Base-by-base conservation (phyloP, 2,113 vertebrate genomes). In the Daphoenositta chrysoptera region DNA sequence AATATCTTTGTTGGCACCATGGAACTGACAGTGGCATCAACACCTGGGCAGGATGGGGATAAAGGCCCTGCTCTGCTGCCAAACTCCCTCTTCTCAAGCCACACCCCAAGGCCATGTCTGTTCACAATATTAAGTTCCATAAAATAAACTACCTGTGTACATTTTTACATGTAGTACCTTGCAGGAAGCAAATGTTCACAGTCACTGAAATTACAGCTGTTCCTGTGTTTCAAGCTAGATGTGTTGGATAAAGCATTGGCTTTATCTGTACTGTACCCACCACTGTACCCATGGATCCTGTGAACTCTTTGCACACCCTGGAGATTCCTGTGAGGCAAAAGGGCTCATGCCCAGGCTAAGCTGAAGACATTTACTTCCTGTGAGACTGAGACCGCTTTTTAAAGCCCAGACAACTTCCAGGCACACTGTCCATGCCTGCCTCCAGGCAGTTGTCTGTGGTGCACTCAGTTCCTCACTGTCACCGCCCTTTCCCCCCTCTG, bases 401-500 rank as follows among this genome's bases (percentile, higher is more conserved):
- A 73, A 87, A 91, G 47, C 21, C 28, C 23, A 40, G 21, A 9
- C 33, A 44, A 69, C 27, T 64, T 77, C 28, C n/a, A 72, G 58
- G 44, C 37, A 80, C 48, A 5, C 13, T n/a, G 19, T 16, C 28
- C 11, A 6, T 35, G 37, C 13, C 39, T 58, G n/a, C 39, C 50
- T 53, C 70, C 33, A 61, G 70, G n/a, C 51, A 68, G 14, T 2
- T 61, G 35, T 50, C 63, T 17, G 7, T 1, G 1, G 42, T 27
- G 27, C 19, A 11, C 33, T 50, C 42, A 42, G 17, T 24, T 83
- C n/a, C 39, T 30, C 81, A 9, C 18, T 84, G 54, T 19, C 2
- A 1, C 51, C 40, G 31, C 24, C 27, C 27, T 79, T 71, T 26
- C 7, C 15, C 11, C 0, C 0, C 33, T 50, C 68, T 1, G 2